These are phyloP conservation scores for Chelonoidis abingdonii DNA, from an alignment of 2,113 vertebrate species.

Conservation along the genomic window DNA sequence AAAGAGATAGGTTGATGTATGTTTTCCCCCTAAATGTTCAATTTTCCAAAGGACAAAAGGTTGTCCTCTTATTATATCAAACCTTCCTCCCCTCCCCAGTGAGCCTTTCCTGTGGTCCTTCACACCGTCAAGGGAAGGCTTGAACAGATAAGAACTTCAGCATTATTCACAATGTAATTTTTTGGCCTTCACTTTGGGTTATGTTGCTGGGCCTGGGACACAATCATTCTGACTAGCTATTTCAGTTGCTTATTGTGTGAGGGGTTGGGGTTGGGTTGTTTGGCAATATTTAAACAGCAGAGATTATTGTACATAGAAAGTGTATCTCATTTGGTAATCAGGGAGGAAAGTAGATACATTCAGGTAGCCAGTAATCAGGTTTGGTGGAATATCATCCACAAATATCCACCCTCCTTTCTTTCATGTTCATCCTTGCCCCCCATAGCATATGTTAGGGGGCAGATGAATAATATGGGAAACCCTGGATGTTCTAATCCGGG, in stretches of 20 bases:
- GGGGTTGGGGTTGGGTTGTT: fast-evolving
- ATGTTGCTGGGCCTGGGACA: neutral
- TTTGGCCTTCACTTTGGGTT: neutral
- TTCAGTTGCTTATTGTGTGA: neutral
- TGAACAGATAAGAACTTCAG: neutral
- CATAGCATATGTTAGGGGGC: neutral
- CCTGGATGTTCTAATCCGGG: neutral
- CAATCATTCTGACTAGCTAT: neutral
- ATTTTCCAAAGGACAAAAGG: conserved; percentile 10
- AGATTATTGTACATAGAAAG: neutral
- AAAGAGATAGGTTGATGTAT: neutral
- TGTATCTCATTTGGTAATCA: neutral
- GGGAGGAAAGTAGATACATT: neutral
- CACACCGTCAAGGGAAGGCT: neutral
- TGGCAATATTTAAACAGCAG: neutral
- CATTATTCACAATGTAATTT: neutral
- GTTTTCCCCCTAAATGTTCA: neutral
- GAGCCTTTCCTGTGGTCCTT: neutral
- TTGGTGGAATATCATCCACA: neutral
- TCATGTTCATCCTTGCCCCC: neutral
- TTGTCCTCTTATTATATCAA: neutral
- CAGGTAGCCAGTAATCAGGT: neutral
- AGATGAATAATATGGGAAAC: neutral
- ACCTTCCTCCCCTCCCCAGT: neutral
- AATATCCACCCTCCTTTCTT: neutral